A percentile compares a stretch with the other conserved stretches of the same genome.
Evolutionary conservation across 2,888 invertebrate genomes (phyloP).

Genomic region (Dicyrtoma fusca): DNA sequence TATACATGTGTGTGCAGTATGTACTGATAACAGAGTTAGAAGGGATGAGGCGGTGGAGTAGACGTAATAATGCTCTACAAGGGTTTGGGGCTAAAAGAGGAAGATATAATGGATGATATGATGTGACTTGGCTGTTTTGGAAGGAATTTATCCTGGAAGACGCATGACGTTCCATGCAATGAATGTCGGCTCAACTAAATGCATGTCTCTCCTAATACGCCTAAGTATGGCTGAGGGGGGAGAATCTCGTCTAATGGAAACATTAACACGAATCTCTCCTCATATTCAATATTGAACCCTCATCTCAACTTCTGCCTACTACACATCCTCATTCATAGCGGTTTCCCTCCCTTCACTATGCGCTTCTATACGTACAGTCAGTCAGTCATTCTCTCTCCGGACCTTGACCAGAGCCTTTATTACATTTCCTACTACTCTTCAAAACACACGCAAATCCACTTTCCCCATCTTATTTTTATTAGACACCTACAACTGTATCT

Average conservation of each 20-base stretch:
- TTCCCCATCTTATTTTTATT: background rate
- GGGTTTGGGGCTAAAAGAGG: background rate
- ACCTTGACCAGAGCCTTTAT: constrained; percentile 25
- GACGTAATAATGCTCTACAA: background rate
- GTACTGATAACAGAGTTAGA: constrained; percentile 1
- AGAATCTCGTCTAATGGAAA: constrained; percentile 38
- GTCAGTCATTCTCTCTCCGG: background rate
- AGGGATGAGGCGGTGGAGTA: background rate
- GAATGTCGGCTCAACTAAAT: constrained; percentile 34
- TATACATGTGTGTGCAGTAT: background rate
- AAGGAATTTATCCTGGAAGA: constrained; percentile 31
- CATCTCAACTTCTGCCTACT: background rate
- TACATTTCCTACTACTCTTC: constrained; percentile 18
- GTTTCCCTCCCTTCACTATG: no score
- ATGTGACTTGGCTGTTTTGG: no score
- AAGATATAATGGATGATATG: background rate
- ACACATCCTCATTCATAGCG: no score
- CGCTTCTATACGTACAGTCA: background rate
- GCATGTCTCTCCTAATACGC: constrained; percentile 24
- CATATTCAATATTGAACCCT: constrained; percentile 39
- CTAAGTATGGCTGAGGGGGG: constrained; percentile 20
- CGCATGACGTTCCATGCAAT: constrained; percentile 27
- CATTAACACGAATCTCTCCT: constrained; percentile 41
- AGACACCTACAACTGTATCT: no score
- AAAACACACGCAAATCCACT: constrained; percentile 10